Evolutionary conservation across 2,888 invertebrate genomes (phyloP), one percentile per base, ranked within the genome.

Genomic region (Eudemis profundana): DNA sequence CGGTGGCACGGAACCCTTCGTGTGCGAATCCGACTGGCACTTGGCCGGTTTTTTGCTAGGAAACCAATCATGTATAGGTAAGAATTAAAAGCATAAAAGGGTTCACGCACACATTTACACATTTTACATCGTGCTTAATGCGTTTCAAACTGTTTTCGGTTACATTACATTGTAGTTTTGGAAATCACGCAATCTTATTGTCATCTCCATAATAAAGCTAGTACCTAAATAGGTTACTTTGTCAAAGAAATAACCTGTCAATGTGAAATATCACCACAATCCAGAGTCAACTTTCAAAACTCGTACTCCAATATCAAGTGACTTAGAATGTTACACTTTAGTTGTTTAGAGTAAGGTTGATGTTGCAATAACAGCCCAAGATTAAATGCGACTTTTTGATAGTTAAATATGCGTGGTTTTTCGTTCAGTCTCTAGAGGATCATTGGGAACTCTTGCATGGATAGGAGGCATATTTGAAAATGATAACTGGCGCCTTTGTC

Each of bases 171-270:
- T n/a, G n/a, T n/a, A n/a, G n/a, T n/a, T n/a, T n/a, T n/a, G n/a
- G n/a, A n/a, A n/a, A n/a, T n/a, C n/a, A n/a, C n/a, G n/a, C n/a
- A n/a, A n/a, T n/a, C n/a, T n/a, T n/a, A n/a, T n/a, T n/a, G n/a
- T n/a, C n/a, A n/a, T n/a, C n/a, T n/a, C n/a, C n/a, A n/a, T n/a
- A n/a, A n/a, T n/a, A n/a, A n/a, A n/a, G n/a, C n/a, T n/a, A n/a
- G 15, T 42, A 10, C 4, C 5, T 14, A 36, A 33, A 47, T 47
- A 17, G 57, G 46, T 47, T 56, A 46, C 21, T 36, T 47, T 36
- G 33, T 36, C 36, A 57, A 47, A 57, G 29, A 14, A 36, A 47
- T 57, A 19, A 57, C 29, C 46, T 36, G 46, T 19, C 57, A 23
- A 47, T 47, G 17, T 5, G 46, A 21, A 57, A 47, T 15, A 42